Conservation (phyloP, 2,113 vertebrate genomes). For the Tyrannus savana region DNA sequence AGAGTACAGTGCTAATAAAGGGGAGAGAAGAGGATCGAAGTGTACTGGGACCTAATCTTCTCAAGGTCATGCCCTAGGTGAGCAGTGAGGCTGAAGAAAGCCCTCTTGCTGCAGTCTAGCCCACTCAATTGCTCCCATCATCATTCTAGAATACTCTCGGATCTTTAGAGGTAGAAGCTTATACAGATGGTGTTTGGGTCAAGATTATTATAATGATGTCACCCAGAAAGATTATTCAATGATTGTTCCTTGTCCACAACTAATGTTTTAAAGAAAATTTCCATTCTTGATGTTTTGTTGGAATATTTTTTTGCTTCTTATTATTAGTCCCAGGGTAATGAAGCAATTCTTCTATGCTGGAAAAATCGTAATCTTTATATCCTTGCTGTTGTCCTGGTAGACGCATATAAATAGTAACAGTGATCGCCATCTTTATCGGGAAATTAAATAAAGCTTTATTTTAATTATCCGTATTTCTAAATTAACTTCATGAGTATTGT, state of each 20-base stretch:
- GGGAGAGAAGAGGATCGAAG: not conserved
- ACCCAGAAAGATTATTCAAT: not conserved
- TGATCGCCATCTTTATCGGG: not conserved
- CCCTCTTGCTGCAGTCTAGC: not conserved
- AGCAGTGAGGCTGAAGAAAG: not conserved
- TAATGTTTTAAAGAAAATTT: not conserved
- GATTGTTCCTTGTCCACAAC: not conserved
- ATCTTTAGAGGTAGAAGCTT: not conserved
- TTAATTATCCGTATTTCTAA: conserved; percentile 39
- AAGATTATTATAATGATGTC: not conserved
- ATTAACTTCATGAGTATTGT: conserved; percentile 34
- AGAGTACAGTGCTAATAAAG: accelerated
- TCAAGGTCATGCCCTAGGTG: not conserved
- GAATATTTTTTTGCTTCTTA: not conserved
- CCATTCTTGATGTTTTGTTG: not conserved
- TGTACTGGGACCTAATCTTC: not conserved
- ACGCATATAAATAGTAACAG: not conserved
- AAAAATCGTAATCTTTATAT: not conserved
- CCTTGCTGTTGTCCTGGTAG: not conserved
- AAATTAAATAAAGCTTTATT: conserved; percentile 44
- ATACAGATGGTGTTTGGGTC: not conserved
- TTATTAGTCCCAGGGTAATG: not conserved
- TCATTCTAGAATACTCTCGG: not conserved
- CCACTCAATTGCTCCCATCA: not conserved
- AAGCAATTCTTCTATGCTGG: conserved; percentile 1